phyloP scores from a whole-genome alignment of 1,140 invertebrate species.

The Orius insidiosus region DNA sequence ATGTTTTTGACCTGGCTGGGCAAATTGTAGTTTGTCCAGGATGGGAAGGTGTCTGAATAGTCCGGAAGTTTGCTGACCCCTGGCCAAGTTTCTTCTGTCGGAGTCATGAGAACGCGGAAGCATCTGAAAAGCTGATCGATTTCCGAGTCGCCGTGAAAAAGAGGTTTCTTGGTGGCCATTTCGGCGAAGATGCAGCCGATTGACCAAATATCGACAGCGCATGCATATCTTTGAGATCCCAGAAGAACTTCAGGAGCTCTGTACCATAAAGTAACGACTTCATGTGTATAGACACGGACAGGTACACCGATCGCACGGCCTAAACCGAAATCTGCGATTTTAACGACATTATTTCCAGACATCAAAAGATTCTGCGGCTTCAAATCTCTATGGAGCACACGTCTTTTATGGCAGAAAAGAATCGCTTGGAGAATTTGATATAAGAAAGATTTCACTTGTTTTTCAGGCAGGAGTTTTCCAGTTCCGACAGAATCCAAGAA shows the following conservation, averaged over 20 bases:
- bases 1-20: slow-evolving; percentile 38
- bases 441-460: slow-evolving; percentile 46
- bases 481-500: slow-evolving; percentile 77
- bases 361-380: slow-evolving; percentile 99
- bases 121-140: slow-evolving; percentile 90
- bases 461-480: slow-evolving; percentile 46
- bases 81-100: slow-evolving; percentile 42
- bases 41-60: slow-evolving; percentile 60
- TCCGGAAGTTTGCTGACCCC: slow-evolving; percentile 41
- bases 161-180: slow-evolving; percentile 75
- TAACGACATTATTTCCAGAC: slow-evolving; percentile 74
- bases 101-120: slow-evolving; percentile 48
- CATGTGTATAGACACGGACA: slow-evolving; percentile 91
- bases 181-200: slow-evolving; percentile 93
- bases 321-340: slow-evolving; percentile 96
- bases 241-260: slow-evolving; percentile 93
- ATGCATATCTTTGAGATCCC: slow-evolving; percentile 75
- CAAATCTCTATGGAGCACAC: slow-evolving; percentile 76
- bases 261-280: slow-evolving; percentile 98
- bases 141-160: slow-evolving; percentile 92
- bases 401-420: slow-evolving; percentile 83
- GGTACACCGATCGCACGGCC: slow-evolving; percentile 92
- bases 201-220: slow-evolving; percentile 92
- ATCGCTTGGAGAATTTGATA: slow-evolving; percentile 83
- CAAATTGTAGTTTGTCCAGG: slow-evolving; percentile 61